Evolutionary conservation across 2,113 vertebrate genomes (phyloP), one percentile per base, ranked within the genome.

Genomic region (Orcinus orca): DNA sequence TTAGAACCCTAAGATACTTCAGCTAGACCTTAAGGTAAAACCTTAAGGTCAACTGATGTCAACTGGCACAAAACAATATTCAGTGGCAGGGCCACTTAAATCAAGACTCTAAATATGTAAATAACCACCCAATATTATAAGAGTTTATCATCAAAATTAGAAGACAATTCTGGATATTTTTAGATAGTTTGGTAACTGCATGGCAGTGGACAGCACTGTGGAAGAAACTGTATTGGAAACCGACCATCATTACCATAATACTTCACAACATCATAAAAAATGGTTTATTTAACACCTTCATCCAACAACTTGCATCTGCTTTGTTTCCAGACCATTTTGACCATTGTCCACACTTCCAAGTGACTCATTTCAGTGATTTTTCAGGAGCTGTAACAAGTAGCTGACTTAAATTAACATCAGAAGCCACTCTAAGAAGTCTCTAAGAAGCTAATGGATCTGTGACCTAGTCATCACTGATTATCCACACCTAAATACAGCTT

Each of bases 401-500:
- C 76, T 96, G 67, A 92, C 33, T 2, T 44, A 38, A 38, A 38
- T 38, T 38, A 77, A 23, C 36, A 36, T 9, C 74, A 92, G 95
- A 89, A 90, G 33, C 79, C 83, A 96, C 44, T 77, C 44, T 20
- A 3, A 12, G 74, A 77, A 50, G 29, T 90, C 85, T 96, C 89
- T 13, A 2, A 53, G 68, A 94, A 67, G 63, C 77, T 63, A 60
- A 62, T 53, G 58, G 85, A 20, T 53, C 95, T 79, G 65, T 94
- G 97, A 96, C 97, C 97, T 81, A 41, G 95, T 91, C 11, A 73
- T 88, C 96, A 55, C 20, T 18, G 88, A 93, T 93, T 98, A 94
- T 96, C 96, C 89, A 77, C 91, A 98, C 98, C 84, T 97, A 98
- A 98, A 98, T 44, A 97, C 14, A 97, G 96, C 97, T 76, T 89